A percentile compares a stretch with the other conserved stretches of the same genome.
Conservation (phyloP, 37 sponge, comb jelly and placozoan species). For the Agelas oroides region DNA sequence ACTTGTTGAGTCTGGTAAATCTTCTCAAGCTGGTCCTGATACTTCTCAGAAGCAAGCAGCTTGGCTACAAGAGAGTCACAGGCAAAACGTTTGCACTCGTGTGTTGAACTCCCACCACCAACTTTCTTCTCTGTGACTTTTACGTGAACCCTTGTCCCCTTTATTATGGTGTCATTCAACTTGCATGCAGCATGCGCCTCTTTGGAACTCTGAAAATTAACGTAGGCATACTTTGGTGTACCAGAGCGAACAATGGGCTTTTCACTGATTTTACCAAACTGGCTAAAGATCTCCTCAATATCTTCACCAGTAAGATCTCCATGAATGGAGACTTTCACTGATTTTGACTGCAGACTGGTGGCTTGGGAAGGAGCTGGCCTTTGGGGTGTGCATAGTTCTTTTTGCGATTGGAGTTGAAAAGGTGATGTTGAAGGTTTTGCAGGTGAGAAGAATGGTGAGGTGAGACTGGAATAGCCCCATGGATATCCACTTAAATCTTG, state of each 20-base stretch:
- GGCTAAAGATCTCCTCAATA: constrained; percentile 24
- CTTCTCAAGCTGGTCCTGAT: background rate
- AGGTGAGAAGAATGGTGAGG: too few relatives aligned
- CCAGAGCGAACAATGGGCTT: constrained; percentile 22
- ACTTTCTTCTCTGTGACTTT: background rate
- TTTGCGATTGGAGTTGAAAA: too few relatives aligned
- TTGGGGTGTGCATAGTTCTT: too few relatives aligned
- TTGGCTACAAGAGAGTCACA: constrained; percentile 16
- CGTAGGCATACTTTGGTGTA: constrained; percentile 30
- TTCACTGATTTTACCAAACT: constrained; percentile 14
- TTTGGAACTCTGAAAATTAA: constrained; percentile 11
- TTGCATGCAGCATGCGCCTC: constrained; percentile 3
- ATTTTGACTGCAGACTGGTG: background rate
- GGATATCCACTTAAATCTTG: too few relatives aligned
- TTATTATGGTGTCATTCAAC: background rate
- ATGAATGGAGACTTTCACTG: constrained; percentile 24
- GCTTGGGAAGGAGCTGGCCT: background rate
- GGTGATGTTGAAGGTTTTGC: too few relatives aligned
- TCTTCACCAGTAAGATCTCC: constrained; percentile 24
- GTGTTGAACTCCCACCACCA: too few relatives aligned
- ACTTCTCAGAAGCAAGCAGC: background rate
- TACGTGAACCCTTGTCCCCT: background rate
- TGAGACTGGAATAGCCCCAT: too few relatives aligned
- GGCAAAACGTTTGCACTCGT: background rate
- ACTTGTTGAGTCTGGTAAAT: background rate